Percentiles rank a stretch among this genome's conserved stretches.
These are phyloP conservation scores for Ceratitis capitata DNA, from an alignment of 1,140 invertebrate genomes.

Conservation along the genomic window DNA sequence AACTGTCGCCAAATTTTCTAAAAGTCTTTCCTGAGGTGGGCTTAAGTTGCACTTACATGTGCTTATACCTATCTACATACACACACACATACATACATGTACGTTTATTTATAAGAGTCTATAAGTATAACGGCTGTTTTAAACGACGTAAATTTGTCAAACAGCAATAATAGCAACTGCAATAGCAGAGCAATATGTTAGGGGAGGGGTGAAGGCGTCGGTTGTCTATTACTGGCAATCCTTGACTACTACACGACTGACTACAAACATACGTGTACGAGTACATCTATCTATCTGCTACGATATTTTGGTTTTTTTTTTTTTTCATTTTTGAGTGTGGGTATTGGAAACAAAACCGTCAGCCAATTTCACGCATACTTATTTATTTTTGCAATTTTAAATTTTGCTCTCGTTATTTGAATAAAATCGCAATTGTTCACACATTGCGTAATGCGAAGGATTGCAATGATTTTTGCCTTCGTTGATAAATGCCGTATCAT, in stretches of 20 bases:
- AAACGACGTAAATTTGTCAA: conserved; percentile 40
- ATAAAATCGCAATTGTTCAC: conserved; percentile 46
- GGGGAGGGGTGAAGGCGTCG: background rate
- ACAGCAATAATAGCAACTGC: conserved; percentile 19
- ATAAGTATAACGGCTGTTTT: conserved; percentile 1
- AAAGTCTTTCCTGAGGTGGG: background rate
- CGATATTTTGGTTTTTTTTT: too few relatives aligned
- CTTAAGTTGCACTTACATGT: background rate
- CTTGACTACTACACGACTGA: background rate
- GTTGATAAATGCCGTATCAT: background rate
- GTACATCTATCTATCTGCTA: too few relatives aligned
- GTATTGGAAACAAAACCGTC: background rate
- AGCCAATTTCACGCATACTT: conserved; percentile 45
- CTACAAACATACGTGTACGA: background rate
- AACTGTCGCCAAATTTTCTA: conserved; percentile 43
- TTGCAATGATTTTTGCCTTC: background rate
- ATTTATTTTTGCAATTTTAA: conserved; percentile 45
- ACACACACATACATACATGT: background rate
- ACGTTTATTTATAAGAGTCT: background rate
- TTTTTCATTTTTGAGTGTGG: background rate
- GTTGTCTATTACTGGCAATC: background rate
- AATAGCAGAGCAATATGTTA: too few relatives aligned
- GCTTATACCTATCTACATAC: background rate
- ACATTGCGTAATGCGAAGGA: conserved; percentile 36
- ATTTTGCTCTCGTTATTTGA: conserved; percentile 40